These are phyloP conservation scores for Coturnix japonica DNA, from an alignment of 2,113 vertebrate genomes.

Conservation along the genomic window DNA sequence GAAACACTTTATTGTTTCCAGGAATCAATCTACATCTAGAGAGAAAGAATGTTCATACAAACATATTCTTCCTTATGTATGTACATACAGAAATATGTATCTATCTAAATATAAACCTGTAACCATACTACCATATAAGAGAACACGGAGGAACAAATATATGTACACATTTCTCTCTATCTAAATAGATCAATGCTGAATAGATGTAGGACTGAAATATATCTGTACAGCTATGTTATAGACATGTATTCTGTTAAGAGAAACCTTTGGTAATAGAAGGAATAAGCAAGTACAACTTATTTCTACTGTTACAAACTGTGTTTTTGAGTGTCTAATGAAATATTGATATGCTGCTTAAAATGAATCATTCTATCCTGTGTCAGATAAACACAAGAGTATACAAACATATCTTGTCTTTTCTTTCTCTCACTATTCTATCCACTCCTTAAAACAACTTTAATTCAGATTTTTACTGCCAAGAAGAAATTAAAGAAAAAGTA, in stretches of 20 bases:
- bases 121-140: neutral
- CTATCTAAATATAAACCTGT: neutral
- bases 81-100: neutral
- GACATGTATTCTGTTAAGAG: neutral
- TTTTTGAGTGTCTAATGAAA: neutral
- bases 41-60: neutral
- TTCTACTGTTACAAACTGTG: neutral
- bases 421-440: neutral
- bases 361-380: neutral
- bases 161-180: neutral
- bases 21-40: neutral
- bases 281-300: neutral
- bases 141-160: neutral
- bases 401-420: neutral
- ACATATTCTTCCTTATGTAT: neutral
- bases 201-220: neutral
- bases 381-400: neutral
- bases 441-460: neutral
- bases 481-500: neutral
- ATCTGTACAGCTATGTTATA: neutral
- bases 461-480: neutral
- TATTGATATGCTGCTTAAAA: neutral
- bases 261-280: neutral
- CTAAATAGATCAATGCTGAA: neutral
- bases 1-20: neutral